Percentiles rank a stretch among this genome's conserved stretches.
phyloP scores from a whole-genome alignment of 2,888 invertebrate genomes.

The Sympetrum striolatum region DNA sequence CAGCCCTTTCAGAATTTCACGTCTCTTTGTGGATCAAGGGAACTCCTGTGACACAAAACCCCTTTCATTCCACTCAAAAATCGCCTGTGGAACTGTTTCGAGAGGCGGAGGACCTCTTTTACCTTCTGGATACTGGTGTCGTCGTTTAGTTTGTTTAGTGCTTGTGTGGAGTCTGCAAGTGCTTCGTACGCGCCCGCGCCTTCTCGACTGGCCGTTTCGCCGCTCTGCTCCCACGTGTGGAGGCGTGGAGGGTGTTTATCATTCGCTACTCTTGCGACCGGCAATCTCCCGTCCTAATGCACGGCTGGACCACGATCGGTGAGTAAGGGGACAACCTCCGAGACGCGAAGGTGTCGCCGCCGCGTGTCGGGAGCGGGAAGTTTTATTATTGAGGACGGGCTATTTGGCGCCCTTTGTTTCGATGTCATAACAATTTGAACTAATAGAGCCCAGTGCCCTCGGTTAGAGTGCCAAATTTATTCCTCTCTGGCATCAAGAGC shows the following conservation, averaged over 20 bases:
- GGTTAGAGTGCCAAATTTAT: too few species aligned
- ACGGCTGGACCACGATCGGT: neutral
- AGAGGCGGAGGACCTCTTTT: neutral
- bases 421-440: neutral
- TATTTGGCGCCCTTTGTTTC: neutral
- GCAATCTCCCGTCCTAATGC: neutral
- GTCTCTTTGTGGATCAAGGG: neutral
- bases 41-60: neutral
- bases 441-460: too few species aligned
- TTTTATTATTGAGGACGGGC: neutral
- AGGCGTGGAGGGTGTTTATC: neutral
- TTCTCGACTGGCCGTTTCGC: neutral
- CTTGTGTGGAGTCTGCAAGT: too few species aligned
- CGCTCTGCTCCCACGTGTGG: neutral
- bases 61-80: neutral
- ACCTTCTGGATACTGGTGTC: neutral
- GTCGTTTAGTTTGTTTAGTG: neutral
- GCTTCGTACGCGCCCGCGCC: too few species aligned
- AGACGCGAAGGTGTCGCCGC: neutral
- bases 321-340: neutral
- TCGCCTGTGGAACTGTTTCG: neutral
- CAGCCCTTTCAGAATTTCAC: neutral
- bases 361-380: neutral
- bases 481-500: too few species aligned
- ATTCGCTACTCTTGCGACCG: neutral